Conservation (phyloP, 2,888 invertebrate genomes). For the Mythimna albipuncta region DNA sequence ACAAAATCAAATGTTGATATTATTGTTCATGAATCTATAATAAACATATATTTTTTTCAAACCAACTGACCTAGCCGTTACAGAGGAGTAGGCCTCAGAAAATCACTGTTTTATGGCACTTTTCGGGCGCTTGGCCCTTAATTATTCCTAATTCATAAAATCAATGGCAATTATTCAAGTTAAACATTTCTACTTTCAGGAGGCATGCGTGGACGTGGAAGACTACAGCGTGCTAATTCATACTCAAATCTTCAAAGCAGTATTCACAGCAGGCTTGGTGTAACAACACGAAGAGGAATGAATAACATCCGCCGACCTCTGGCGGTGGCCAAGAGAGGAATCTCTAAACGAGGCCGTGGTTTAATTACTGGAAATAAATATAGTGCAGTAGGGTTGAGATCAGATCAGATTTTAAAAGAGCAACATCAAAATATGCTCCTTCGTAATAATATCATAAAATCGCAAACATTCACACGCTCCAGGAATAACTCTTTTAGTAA, state of each 20-base stretch:
- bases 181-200: conserved; percentile 68
- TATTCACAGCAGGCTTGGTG: conserved; percentile 83
- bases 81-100: too few relatives aligned
- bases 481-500: conserved; percentile 82
- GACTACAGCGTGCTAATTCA: conserved; percentile 78
- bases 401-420: conserved; percentile 86
- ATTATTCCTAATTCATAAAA: background rate
- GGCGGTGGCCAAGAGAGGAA: conserved; percentile 85
- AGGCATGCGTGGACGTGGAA: conserved; percentile 76
- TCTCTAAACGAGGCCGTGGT: conserved; percentile 85
- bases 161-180: background rate
- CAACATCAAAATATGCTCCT: conserved; percentile 76
- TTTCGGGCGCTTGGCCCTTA: too few relatives aligned
- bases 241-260: conserved; percentile 73
- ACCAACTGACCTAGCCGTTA: too few relatives aligned
- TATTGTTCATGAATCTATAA: too few relatives aligned
- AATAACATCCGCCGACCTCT: conserved; percentile 77
- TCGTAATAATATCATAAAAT: conserved; percentile 81
- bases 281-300: conserved; percentile 78
- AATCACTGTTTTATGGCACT: too few relatives aligned
- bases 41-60: too few relatives aligned
- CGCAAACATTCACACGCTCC: conserved; percentile 87
- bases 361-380: conserved; percentile 81
- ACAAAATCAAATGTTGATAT: too few relatives aligned
- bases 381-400: conserved; percentile 85